phyloP scores from a whole-genome alignment of 2,888 invertebrate species.

The Aromia moschata region DNA sequence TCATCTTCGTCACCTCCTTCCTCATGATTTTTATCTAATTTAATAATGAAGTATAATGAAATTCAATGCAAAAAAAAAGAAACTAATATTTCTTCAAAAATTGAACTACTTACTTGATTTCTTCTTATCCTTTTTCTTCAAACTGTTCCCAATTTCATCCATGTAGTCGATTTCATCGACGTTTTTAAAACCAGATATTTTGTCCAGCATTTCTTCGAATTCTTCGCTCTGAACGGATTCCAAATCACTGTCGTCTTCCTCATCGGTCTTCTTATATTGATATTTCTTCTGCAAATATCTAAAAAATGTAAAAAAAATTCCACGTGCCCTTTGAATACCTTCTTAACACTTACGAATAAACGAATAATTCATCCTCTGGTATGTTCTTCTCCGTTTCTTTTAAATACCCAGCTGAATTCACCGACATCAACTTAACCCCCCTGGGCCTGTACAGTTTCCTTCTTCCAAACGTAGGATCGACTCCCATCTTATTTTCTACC shows the following conservation, averaged over 20 bases:
- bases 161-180: conserved; percentile 72
- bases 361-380: conserved; percentile 90
- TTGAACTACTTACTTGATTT: too few relatives aligned
- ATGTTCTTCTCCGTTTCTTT: conserved; percentile 75
- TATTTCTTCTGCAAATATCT: conserved; percentile 70
- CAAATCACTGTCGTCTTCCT: conserved; percentile 70
- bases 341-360: conserved; percentile 68
- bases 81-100: too few relatives aligned
- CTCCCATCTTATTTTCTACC: conserved; percentile 66
- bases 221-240: conserved; percentile 83
- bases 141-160: conserved; percentile 69
- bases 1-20: conserved; percentile 32
- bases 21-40: conserved; percentile 22
- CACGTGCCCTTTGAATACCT: too few relatives aligned
- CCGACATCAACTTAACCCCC: conserved; percentile 76
- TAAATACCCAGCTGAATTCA: conserved; percentile 77
- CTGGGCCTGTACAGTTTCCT: conserved; percentile 75
- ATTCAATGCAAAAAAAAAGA: too few relatives aligned
- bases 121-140: conserved; percentile 44
- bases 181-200: conserved; percentile 62
- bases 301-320: too few relatives aligned
- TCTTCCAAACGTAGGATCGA: conserved; percentile 72
- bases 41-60: too few relatives aligned
- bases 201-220: conserved; percentile 75
- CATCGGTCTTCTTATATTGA: conserved; percentile 58